phyloP scores from a whole-genome alignment of 1,140 invertebrate species.

The Sitophilus oryzae region DNA sequence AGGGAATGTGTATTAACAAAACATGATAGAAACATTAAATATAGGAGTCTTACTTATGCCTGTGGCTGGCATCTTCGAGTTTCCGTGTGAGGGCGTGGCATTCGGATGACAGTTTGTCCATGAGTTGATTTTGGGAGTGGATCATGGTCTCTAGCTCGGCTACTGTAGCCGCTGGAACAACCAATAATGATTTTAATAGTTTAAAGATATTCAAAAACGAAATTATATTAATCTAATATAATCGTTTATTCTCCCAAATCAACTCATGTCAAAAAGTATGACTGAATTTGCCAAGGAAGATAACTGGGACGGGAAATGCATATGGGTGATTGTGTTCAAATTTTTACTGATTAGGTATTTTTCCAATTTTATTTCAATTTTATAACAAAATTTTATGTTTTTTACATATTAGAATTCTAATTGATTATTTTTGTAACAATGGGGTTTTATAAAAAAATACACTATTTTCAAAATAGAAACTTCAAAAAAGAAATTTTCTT shows the following conservation, averaged over 20 bases:
- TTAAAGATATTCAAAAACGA: too few relatives aligned
- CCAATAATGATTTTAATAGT: slow-evolving; percentile 13
- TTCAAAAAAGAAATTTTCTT: too few relatives aligned
- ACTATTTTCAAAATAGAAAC: too few relatives aligned
- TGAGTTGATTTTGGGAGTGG: slow-evolving; percentile 78
- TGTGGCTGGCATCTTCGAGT: slow-evolving; percentile 74
- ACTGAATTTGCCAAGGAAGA: slow-evolving; percentile 19
- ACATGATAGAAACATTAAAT: slow-evolving; percentile 21
- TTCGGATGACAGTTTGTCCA: slow-evolving; percentile 79
- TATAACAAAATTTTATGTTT: too few relatives aligned
- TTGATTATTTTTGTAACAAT: too few relatives aligned
- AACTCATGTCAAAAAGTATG: slow-evolving; percentile 35
- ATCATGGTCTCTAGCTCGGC: slow-evolving; percentile 78
- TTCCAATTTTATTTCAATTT: too few relatives aligned
- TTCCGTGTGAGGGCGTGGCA: slow-evolving; percentile 78
- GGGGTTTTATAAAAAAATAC: too few relatives aligned
- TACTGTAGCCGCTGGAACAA: slow-evolving; percentile 68
- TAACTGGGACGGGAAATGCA: too few relatives aligned
- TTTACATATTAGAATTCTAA: too few relatives aligned
- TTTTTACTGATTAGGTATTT: too few relatives aligned
- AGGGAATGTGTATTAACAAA: slow-evolving; percentile 36
- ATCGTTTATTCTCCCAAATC: slow-evolving; percentile 29
- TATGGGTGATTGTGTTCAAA: too few relatives aligned
- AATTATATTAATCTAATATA: not conserved
- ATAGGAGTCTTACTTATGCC: slow-evolving; percentile 67